Evolutionary conservation across 2,888 invertebrate species (phyloP), one percentile per base, ranked within the genome.

Genomic region (Acanthococcus lagerstroemiae): DNA sequence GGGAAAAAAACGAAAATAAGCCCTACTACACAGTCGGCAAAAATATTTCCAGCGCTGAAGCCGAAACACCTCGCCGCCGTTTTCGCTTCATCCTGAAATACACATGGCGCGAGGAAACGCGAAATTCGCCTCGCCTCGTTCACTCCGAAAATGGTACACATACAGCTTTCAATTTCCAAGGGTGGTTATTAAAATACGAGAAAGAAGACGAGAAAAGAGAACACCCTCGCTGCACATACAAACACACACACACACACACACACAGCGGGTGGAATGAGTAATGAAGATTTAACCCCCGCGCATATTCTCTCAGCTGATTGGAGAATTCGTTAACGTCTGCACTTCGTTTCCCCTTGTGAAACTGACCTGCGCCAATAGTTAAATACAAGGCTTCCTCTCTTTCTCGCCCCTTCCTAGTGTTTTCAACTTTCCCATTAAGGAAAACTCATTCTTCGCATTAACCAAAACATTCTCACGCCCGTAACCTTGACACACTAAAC

Each of bases 351-450:
- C 61, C 61, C 48, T 26, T 30, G 24, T 61, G 52, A 46, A 48
- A 61, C 61, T 61, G 61, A 61, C 61, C 61, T 61, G 61, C 61
- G 61, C 61, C 61, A 61, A 61, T 61, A 50, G 61, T 61, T 61
- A 61, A 61, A 61, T 61, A 61, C 61, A 61, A 61, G 48, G 27
- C 26, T 50, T 50, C 61, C 61, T 48, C 48, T 60, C 44, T 17
- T 17, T 48, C 26, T 24, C 27, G 19, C 22, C 52, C 24, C 48
- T 50, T 61, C 30, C 30, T 52, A 27, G 12, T 30, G 27, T 25
- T 50, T 61, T 48, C 50, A 44, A 60, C 60, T 60, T 46, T 48
- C 30, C 61, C 48, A 50, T 61, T 50, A 61, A 50, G 61, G 50
- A 61, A 60, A 61, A 61, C 52, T 61, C 61, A 61, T 61, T 61